A percentile compares a stretch with the other conserved stretches of the same genome.
phyloP scores from a whole-genome alignment of 2,888 invertebrate species.

The Synanthedon myopaeformis region DNA sequence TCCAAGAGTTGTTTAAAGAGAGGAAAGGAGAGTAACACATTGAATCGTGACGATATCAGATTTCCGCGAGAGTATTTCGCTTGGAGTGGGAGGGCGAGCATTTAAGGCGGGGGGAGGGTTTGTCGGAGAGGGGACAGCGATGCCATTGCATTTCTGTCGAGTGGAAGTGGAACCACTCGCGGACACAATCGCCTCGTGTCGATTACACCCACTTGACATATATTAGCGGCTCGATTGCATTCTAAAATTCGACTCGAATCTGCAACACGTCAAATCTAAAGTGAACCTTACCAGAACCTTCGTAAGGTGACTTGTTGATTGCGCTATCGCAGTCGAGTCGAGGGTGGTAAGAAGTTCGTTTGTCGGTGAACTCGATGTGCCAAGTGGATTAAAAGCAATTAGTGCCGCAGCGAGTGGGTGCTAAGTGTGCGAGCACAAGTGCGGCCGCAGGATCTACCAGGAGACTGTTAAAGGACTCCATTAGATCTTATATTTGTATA shows the following conservation, averaged over 20 bases:
- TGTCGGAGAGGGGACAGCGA: too few species aligned
- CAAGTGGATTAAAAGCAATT: conserved; percentile 62
- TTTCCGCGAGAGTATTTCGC: too few species aligned
- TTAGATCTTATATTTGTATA: too few species aligned
- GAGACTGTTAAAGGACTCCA: too few species aligned
- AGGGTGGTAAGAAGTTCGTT: conserved; percentile 22
- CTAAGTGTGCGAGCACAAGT: conserved; percentile 23
- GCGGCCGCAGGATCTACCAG: neutral
- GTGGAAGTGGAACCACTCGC: neutral
- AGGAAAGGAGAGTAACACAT: too few species aligned
- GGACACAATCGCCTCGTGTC: conserved; percentile 23
- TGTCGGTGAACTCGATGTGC: conserved; percentile 44
- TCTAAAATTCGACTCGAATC: conserved; percentile 25
- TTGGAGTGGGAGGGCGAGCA: too few species aligned
- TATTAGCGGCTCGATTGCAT: conserved; percentile 37
- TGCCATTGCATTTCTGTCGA: neutral
- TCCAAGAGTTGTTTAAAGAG: too few species aligned
- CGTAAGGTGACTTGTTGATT: neutral
- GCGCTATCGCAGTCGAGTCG: neutral
- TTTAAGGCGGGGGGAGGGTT: too few species aligned
- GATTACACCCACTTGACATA: conserved; percentile 34
- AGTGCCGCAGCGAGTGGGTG: conserved; percentile 43
- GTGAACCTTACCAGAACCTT: neutral
- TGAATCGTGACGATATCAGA: too few species aligned
- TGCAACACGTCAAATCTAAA: neutral